phyloP scores from a whole-genome alignment of 2,888 invertebrate species.

The Apomyelois bistriatella region DNA sequence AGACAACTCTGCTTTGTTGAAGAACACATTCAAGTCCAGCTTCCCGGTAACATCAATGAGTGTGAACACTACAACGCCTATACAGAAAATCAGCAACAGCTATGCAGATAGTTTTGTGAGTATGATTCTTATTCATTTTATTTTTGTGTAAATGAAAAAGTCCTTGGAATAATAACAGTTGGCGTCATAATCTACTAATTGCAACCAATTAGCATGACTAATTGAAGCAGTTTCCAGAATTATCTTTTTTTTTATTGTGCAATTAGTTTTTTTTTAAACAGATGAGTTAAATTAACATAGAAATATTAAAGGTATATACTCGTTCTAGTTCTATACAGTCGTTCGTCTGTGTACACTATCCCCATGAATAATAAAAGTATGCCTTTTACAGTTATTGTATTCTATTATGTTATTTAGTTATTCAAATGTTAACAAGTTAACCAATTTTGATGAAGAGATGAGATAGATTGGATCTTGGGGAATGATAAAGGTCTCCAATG shows the following conservation, averaged over 20 bases:
- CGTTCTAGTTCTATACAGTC: no score
- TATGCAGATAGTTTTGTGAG: constrained; percentile 65
- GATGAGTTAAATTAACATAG: no score
- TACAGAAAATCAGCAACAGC: constrained; percentile 59
- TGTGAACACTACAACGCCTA: constrained; percentile 65
- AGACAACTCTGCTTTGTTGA: constrained; percentile 64
- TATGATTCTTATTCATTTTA: no score
- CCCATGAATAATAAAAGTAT: no score
- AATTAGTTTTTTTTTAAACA: neutral
- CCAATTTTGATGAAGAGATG: no score
- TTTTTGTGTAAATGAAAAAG: neutral
- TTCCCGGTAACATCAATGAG: constrained; percentile 58
- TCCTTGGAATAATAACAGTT: constrained; percentile 8
- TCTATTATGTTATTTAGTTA: no score
- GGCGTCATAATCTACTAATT: constrained; percentile 7
- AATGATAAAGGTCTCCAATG: no score
- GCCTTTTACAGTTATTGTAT: no score
- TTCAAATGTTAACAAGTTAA: no score
- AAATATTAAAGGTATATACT: no score
- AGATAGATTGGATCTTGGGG: no score
- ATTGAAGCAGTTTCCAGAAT: constrained; percentile 7
- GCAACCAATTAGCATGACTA: constrained; percentile 3
- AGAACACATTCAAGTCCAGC: constrained; percentile 54
- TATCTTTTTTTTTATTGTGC: constrained; percentile 1
- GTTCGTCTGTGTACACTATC: no score